Evolutionary conservation across 2,888 invertebrate species (phyloP), one percentile per base, ranked within the genome.

Genomic region (Elmis aenea): DNA sequence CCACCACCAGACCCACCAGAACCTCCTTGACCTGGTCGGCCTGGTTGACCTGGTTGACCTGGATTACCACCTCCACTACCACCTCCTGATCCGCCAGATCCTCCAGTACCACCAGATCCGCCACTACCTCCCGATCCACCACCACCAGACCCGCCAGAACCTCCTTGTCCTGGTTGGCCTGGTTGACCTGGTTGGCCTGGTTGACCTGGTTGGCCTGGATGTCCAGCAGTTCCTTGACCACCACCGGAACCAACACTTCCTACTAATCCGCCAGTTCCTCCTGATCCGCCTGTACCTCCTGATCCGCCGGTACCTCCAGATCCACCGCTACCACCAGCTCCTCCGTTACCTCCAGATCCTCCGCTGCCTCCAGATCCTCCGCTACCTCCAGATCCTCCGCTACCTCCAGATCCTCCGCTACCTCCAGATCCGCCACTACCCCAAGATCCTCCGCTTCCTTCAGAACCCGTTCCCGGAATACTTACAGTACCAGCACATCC

Each of bases 41-140:
- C 30, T n/a, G 36, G 36, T 18, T 13, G 8, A 9, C 24, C 33
- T 13, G 42, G 31, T 21, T 24, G 29, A 12, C 18, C 4, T 18
- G 14, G 30, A 23, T 26, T 38, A 9, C 31, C 35, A 15, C 11
- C 29, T 26, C 34, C 46, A 27, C 31, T 38, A 14, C 51, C 53
- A 10, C 32, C 26, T 8, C 33, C 42, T 6, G 16, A 8, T n/a
- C 34, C 33, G 5, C 33, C 27, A 9, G 2, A n/a, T 2, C 26
- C 22, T 3, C 33, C 38, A 9, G 13, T 15, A 6, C 23, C 12
- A 6, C 38, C 38, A n/a, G n/a, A 16, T 1, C 39, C 30, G 9
- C 26, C 30, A 9, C 9, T 22, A 3, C 35, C 26, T 5, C 33
- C 33, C 8, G 11, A 12, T 1, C 18, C 33, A 18, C 18, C 18